Percentiles rank a stretch among this genome's conserved stretches.
These are phyloP conservation scores for Protomyctophum bolini DNA, from an alignment of 2,113 vertebrate species.

Conservation along the genomic window DNA sequence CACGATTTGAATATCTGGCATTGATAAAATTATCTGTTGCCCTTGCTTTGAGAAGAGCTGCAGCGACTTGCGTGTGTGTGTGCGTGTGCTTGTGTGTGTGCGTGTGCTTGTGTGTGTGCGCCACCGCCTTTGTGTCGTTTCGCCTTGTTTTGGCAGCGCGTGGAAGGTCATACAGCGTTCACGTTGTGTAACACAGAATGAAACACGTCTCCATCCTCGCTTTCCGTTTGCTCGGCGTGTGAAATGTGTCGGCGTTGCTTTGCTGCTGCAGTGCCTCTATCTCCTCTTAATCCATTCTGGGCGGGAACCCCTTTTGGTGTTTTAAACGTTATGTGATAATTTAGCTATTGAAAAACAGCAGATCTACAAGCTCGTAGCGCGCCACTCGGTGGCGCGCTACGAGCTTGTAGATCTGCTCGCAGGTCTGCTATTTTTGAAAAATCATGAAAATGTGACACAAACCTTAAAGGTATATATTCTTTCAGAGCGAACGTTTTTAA, in stretches of 20 bases:
- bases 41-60: slow-evolving; percentile 30
- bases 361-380: too few species aligned
- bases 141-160: slow-evolving; percentile 8
- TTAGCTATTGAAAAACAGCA: too few species aligned
- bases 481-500: too few species aligned
- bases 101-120: not conserved
- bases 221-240: slow-evolving; percentile 48
- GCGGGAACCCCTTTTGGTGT: too few species aligned
- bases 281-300: too few species aligned
- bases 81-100: slow-evolving; percentile 5
- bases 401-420: too few species aligned
- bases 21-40: not conserved
- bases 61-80: slow-evolving; percentile 17
- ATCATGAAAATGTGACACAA: too few species aligned
- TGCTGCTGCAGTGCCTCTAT: slow-evolving; percentile 42
- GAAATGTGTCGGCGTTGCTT: slow-evolving; percentile 50
- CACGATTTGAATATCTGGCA: too few species aligned
- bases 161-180: slow-evolving; percentile 55
- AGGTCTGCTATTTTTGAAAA: too few species aligned
- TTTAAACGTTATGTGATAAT: too few species aligned
- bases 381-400: too few species aligned
- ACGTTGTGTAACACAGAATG: slow-evolving; percentile 32
- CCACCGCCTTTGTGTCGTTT: slow-evolving; percentile 8
- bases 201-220: slow-evolving; percentile 21
- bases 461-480: too few species aligned